Percentiles rank a stretch among this genome's conserved stretches.
These are phyloP conservation scores for Pseudococcus jackbeardsleyi DNA, from an alignment of 2,888 invertebrate genomes.

Conservation along the genomic window DNA sequence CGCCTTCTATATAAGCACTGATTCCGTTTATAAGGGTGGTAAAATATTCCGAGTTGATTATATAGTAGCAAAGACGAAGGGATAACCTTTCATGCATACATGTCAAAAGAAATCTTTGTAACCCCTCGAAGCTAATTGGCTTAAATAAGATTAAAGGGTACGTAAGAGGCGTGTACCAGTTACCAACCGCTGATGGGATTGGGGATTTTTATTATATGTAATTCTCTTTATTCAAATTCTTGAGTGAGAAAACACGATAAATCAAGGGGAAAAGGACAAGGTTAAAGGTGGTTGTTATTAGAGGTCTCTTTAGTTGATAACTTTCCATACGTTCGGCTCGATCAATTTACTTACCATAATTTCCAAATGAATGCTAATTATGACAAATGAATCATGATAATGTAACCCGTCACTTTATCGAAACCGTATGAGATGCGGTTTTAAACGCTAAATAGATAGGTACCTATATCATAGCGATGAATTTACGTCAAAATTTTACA, in stretches of 20 bases:
- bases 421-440: background rate
- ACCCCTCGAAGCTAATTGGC: constrained; percentile 56
- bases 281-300: constrained; percentile 34
- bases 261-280: background rate
- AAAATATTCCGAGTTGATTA: constrained; percentile 54
- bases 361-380: background rate
- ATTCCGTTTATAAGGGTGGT: constrained; percentile 44
- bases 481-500: background rate
- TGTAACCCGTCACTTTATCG: background rate
- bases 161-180: constrained; percentile 59
- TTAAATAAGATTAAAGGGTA: constrained; percentile 60
- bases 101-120: constrained; percentile 55
- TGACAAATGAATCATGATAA: background rate
- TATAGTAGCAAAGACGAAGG: constrained; percentile 34
- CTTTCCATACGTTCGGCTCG: background rate
- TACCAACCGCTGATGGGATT: constrained; percentile 52
- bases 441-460: background rate
- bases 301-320: constrained; percentile 33
- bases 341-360: constrained; percentile 8
- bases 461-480: background rate
- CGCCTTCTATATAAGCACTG: background rate
- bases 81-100: constrained; percentile 51
- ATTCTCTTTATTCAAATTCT: constrained; percentile 51
- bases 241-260: constrained; percentile 23
- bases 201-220: constrained; percentile 57